A percentile compares a stretch with the other conserved stretches of the same genome.
phyloP scores from a whole-genome alignment of 2,888 invertebrate species.

The Abscondita cerata region DNA sequence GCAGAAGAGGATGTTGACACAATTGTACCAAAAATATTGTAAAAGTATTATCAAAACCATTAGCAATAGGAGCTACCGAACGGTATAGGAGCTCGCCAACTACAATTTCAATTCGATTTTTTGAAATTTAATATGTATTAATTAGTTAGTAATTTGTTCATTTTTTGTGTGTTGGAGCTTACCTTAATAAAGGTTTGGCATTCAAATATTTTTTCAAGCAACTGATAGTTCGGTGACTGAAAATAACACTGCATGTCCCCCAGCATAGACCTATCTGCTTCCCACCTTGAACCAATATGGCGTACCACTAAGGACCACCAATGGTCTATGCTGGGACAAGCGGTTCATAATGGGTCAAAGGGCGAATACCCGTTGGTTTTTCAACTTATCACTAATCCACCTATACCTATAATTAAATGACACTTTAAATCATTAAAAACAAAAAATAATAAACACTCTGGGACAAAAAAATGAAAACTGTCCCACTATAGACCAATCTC shows the following conservation, averaged over 20 bases:
- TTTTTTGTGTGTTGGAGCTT: not conserved
- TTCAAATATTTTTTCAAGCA: not conserved
- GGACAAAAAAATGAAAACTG: too few relatives aligned
- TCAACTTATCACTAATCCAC: constrained; percentile 1
- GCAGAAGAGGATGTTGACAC: not conserved
- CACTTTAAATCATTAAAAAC: too few relatives aligned
- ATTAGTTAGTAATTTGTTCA: not conserved
- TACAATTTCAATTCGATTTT: not conserved
- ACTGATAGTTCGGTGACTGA: not conserved
- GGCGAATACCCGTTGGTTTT: not conserved
- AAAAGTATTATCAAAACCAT: not conserved
- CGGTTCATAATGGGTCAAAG: not conserved
- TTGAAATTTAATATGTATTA: not conserved
- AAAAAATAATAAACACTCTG: not conserved
- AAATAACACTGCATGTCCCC: constrained; percentile 2
- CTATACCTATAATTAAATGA: not conserved
- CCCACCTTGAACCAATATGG: constrained; percentile 4
- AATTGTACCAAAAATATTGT: not conserved
- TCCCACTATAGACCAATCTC: too few relatives aligned
- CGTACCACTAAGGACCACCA: not conserved
- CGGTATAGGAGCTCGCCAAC: not conserved
- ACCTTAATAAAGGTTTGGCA: not conserved
- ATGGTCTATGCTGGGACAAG: not conserved
- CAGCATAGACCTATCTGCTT: not conserved
- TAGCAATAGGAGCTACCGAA: constrained; percentile 1